These are phyloP conservation scores for Chymomyza fuscimana DNA, from an alignment of 2,888 invertebrate species.

Conservation along the genomic window DNA sequence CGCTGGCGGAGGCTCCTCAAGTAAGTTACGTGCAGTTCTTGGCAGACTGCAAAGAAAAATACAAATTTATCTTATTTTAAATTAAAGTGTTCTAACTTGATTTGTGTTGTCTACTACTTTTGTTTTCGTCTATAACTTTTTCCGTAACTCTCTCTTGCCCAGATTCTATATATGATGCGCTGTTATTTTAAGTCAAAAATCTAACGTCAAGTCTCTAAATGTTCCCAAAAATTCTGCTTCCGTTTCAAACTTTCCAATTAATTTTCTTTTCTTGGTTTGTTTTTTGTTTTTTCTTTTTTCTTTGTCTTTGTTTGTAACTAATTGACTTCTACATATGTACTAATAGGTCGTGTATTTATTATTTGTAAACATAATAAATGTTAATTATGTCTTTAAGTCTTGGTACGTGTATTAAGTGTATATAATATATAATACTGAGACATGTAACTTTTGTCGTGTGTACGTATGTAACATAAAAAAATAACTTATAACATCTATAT, in stretches of 20 bases:
- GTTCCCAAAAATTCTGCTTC: not conserved
- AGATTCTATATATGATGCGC: not conserved
- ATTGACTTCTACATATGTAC: not conserved
- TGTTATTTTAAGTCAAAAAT: not conserved
- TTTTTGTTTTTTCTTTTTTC: too few species aligned
- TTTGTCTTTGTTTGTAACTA: not conserved
- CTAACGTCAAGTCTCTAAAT: not conserved
- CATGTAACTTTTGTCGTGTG: conserved; percentile 6
- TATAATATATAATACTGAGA: not conserved
- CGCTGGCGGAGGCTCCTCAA: conserved; percentile 85
- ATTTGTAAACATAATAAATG: not conserved
- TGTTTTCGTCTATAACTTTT: not conserved
- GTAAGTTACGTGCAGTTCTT: conserved; percentile 77
- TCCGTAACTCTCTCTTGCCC: not conserved
- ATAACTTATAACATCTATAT: not conserved
- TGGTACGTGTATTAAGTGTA: conserved; percentile 4
- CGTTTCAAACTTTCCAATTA: not conserved
- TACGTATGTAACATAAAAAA: not conserved
- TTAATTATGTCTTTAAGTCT: conserved; percentile 3
- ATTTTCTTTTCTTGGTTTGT: not conserved
- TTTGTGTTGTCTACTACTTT: conserved; percentile 7
- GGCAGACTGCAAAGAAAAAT: not conserved
- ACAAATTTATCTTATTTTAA: not conserved
- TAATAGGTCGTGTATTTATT: not conserved
- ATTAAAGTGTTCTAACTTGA: not conserved